Conservation (phyloP, 2,797 vertebrate genomes). For the Diceros bicornis region DNA sequence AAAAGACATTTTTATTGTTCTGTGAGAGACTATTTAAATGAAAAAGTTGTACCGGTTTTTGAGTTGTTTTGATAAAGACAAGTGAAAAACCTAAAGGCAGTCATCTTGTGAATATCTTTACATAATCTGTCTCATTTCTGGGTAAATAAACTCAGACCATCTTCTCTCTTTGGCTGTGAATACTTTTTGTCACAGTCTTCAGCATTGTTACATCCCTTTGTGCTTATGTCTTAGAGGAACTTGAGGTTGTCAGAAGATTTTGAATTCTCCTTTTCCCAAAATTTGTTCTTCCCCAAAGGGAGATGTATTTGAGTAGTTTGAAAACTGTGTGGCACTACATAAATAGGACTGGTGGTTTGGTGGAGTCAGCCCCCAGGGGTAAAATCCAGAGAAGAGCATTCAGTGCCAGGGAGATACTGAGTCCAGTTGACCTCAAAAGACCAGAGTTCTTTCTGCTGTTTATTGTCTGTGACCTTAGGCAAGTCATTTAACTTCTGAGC, state of each 20-base stretch:
- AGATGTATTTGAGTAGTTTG: slow-evolving; percentile 11
- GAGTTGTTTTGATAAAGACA: slow-evolving; percentile 67
- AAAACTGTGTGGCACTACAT: neutral
- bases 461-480: neutral
- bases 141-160: slow-evolving; percentile 49
- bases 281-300: neutral
- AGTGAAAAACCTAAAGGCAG: slow-evolving; percentile 52
- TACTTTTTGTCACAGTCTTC: slow-evolving; percentile 36
- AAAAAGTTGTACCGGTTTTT: neutral
- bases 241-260: neutral
- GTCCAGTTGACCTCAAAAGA: neutral
- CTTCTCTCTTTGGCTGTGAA: neutral
- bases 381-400: neutral
- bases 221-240: neutral
- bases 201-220: neutral
- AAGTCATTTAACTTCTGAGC: neutral
- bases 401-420: neutral
- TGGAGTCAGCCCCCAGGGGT: neutral
- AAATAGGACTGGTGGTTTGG: neutral
- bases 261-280: neutral
- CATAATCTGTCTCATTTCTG: slow-evolving; percentile 65
- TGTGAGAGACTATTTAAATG: slow-evolving; percentile 18
- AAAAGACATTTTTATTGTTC: slow-evolving; percentile 39
- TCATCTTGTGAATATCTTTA: slow-evolving; percentile 62
- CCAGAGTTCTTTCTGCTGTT: neutral